phyloP scores from a whole-genome alignment of 2,113 vertebrate genomes.

The Chiloscyllium plagiosum region DNA sequence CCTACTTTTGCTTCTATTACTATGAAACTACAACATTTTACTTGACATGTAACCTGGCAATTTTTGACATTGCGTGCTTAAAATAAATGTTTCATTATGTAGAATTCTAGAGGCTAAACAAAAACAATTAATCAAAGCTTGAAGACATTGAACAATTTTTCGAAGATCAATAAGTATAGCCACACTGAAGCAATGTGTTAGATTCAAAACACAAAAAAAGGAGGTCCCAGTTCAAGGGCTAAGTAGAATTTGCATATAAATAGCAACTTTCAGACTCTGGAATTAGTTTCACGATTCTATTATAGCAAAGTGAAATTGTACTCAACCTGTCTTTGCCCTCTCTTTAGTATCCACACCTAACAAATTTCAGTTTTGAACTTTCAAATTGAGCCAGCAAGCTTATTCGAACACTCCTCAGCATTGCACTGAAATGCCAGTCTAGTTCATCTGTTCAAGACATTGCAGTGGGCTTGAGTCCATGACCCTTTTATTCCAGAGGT shows the following conservation, averaged over 20 bases:
- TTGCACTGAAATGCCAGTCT: neutral
- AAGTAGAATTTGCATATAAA: neutral
- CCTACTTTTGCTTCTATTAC: too few species aligned
- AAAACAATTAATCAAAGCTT: neutral
- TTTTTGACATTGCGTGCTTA: neutral
- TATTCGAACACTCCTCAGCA: neutral
- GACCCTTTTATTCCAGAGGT: neutral
- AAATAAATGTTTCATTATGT: neutral
- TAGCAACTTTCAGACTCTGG: neutral
- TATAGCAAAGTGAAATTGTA: neutral
- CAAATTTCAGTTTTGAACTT: neutral
- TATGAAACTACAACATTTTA: neutral
- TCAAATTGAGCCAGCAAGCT: neutral
- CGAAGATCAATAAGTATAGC: neutral
- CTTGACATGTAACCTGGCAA: neutral
- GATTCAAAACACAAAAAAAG: neutral
- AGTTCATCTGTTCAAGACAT: neutral
- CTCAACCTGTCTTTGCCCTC: neutral
- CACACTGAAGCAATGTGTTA: neutral
- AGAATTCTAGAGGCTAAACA: neutral
- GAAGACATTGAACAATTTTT: neutral
- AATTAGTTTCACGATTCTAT: neutral
- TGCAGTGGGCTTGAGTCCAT: neutral
- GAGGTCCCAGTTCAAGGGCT: neutral
- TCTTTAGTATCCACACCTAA: neutral